Evolutionary conservation across 2,888 invertebrate species (phyloP), one percentile per base, ranked within the genome.

Genomic region (Ochropacha duplaris): DNA sequence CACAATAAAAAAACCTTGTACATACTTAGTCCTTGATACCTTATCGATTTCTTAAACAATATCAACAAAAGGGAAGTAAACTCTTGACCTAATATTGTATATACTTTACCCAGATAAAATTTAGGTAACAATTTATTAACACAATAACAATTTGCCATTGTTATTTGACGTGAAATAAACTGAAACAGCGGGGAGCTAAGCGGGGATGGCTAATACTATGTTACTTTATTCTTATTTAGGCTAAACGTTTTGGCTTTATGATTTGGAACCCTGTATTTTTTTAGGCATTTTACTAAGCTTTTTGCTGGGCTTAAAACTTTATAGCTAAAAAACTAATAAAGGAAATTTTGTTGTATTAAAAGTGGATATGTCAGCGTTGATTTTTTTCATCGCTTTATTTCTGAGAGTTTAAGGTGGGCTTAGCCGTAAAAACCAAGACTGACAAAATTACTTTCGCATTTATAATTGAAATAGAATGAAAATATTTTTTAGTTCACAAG

Each of bases 181-280:
- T 59, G 57, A 60, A 62, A 14, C 66, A 61, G 65, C 66, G 55
- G 57, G 69, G 54, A 49, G 54, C 59, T 31, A 54, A 34, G 49
- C 51, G 58, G 60, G 55, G n/a, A n/a, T 56, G 59, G 57, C 58
- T 50, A 55, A n/a, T n/a, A n/a, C 22, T 28, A 58, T 8, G 52
- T 52, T 44, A 26, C 11, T 22, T 31, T 16, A 22, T 22, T 31
- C 31, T 52, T 52, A 52, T 52, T 31, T 34, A n/a, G 16, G 12
- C 22, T 31, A 28, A n/a, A 28, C 31, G 19, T 31, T 51, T 1
- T 51, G 28, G 28, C 31, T 51, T 51, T 51, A 24, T 4, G 31
- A 52, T 31, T 19, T 44, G 12, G 31, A 1, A 44, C 44, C n/a
- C n/a, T n/a, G n/a, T n/a, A n/a, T 39, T 39, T 39, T 39, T 16